Conservation (phyloP, 53 echinoderm and acorn worm species). For the Mesocentrotus franciscanus region DNA sequence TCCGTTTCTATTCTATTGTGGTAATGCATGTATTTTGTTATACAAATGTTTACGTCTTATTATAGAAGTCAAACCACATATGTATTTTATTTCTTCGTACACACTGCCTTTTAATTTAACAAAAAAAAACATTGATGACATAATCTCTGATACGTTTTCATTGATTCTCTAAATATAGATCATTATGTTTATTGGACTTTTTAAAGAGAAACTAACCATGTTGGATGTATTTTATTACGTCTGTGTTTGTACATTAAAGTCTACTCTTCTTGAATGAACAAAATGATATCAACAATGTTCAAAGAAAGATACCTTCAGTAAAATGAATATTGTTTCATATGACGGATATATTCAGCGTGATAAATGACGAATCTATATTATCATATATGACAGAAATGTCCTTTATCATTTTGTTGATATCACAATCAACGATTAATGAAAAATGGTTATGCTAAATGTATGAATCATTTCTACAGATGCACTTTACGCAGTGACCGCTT, state of each 20-base stretch:
- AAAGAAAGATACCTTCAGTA: not conserved
- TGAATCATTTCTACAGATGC: too few species aligned
- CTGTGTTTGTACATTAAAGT: too few species aligned
- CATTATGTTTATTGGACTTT: too few species aligned
- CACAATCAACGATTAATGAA: too few species aligned
- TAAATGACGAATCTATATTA: too few species aligned
- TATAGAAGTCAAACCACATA: not conserved
- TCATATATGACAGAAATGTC: too few species aligned
- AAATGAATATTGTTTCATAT: not conserved
- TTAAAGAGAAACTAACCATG: too few species aligned
- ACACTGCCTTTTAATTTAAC: not conserved
- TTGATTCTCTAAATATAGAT: not conserved
- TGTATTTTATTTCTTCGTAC: not conserved
- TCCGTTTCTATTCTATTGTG: not conserved
- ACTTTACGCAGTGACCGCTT: too few species aligned
- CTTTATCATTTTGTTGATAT: too few species aligned
- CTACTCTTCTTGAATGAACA: not conserved
- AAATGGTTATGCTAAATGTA: too few species aligned
- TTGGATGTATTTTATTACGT: too few species aligned
- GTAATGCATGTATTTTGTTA: not conserved
- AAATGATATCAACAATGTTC: too few species aligned
- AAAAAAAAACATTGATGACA: not conserved
- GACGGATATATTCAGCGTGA: not conserved
- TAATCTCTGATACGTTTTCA: not conserved
- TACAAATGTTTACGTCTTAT: not conserved